phyloP scores from a whole-genome alignment of 2,888 invertebrate genomes.

The Proisotoma minuta region DNA sequence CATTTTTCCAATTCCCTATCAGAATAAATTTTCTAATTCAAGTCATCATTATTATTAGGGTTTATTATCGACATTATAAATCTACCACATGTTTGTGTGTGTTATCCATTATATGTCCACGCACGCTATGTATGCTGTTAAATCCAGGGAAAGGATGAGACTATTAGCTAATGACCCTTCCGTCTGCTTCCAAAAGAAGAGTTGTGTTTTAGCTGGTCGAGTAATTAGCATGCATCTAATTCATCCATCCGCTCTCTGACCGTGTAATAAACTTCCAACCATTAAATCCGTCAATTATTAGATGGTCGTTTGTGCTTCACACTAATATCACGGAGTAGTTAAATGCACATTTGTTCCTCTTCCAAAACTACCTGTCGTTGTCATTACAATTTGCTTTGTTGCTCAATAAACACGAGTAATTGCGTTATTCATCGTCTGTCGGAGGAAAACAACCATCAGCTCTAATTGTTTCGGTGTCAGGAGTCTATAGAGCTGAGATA shows the following conservation, averaged over 20 bases:
- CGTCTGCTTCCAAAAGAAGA: background rate
- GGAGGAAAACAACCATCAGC: background rate
- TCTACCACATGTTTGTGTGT: conserved; percentile 19
- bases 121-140: background rate
- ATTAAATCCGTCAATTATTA: conserved; percentile 18
- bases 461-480: background rate
- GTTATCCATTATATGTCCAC: background rate
- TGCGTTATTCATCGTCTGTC: background rate
- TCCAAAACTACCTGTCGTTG: conserved; percentile 7
- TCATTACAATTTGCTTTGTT: conserved; percentile 14
- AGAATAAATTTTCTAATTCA: background rate
- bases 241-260: conserved; percentile 28
- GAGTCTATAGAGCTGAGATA: background rate
- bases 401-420: conserved; percentile 15
- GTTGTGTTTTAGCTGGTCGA: conserved; percentile 5
- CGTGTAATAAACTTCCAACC: conserved; percentile 11
- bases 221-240: conserved; percentile 38
- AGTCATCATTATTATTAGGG: conserved; percentile 37
- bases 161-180: conserved; percentile 20
- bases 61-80: conserved; percentile 37
- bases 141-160: background rate
- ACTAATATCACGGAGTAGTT: conserved; percentile 12
- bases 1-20: background rate
- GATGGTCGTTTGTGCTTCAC: conserved; percentile 7
- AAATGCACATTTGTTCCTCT: background rate